Percentiles rank a stretch among this genome's conserved stretches.
Evolutionary conservation across 2,113 vertebrate species (phyloP).

Genomic region (Labeo catla): DNA sequence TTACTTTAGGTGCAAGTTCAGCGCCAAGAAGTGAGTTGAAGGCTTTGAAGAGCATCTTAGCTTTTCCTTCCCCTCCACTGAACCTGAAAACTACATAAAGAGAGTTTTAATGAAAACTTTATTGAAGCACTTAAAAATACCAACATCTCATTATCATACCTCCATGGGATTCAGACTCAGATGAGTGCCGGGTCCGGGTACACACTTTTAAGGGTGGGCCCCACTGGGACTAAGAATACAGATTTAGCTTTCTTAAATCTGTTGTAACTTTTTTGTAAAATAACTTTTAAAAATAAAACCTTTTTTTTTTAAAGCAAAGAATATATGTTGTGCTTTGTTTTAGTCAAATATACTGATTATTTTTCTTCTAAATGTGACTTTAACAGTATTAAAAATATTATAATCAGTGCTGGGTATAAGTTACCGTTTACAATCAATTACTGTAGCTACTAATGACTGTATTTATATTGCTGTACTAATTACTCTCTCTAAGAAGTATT

Average conservation of each 20-base stretch:
- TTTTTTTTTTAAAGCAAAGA: too few relatives aligned
- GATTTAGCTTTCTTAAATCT: not conserved
- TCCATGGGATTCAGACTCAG: not conserved
- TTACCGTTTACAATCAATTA: too few relatives aligned
- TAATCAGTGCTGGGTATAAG: too few relatives aligned
- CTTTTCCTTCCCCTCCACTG: conserved; percentile 20
- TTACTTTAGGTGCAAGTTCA: conserved; percentile 30
- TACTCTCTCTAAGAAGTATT: too few relatives aligned
- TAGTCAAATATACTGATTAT: too few relatives aligned
- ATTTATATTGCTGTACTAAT: too few relatives aligned
- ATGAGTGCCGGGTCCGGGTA: not conserved
- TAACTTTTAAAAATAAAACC: too few relatives aligned
- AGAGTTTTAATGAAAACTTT: conserved; percentile 35
- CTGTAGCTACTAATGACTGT: too few relatives aligned
- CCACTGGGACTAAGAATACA: not conserved
- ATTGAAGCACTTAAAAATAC: conserved; percentile 25
- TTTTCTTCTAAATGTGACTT: too few relatives aligned
- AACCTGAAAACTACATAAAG: conserved; percentile 26
- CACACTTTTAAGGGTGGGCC: not conserved
- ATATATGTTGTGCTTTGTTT: too few relatives aligned
- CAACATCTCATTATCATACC: conserved; percentile 28
- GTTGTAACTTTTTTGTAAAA: not conserved
- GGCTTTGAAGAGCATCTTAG: conserved; percentile 25
- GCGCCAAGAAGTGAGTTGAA: not conserved
- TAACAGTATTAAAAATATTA: too few relatives aligned